phyloP scores from a whole-genome alignment of 2,113 vertebrate genomes.

The Corythornis vintsioides region DNA sequence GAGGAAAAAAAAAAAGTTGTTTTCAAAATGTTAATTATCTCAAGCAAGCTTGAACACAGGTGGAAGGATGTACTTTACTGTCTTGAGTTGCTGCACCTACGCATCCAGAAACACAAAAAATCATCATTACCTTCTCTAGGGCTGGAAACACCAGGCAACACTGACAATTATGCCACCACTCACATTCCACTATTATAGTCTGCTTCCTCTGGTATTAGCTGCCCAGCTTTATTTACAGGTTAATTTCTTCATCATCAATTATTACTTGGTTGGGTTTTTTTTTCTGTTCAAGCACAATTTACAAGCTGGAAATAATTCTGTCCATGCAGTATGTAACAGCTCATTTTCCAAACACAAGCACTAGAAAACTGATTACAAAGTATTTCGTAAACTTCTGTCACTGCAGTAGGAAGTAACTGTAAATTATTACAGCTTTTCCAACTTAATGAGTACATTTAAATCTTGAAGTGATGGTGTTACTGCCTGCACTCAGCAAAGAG shows the following conservation, averaged over 20 bases:
- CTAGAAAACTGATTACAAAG: conserved; percentile 30
- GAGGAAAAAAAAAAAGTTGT: neutral
- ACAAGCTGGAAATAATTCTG: neutral
- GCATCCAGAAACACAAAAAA: neutral
- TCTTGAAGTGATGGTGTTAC: conserved; percentile 40
- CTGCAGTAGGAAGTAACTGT: conserved; percentile 60
- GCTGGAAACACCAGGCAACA: neutral
- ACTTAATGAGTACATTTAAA: conserved; percentile 57
- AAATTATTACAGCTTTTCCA: conserved; percentile 69
- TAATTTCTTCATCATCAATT: neutral
- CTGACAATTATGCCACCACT: neutral
- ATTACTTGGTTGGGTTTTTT: too few species aligned
- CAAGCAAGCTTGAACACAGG: neutral
- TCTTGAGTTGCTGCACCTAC: neutral
- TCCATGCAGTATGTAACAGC: neutral
- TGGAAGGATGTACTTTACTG: neutral
- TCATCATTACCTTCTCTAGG: neutral
- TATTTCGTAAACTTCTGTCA: conserved; percentile 58
- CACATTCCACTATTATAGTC: neutral
- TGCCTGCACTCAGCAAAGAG: conserved; percentile 8
- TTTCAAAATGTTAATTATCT: neutral
- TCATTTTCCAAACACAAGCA: conserved; percentile 32
- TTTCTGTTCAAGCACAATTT: neutral
- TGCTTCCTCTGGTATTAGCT: neutral
- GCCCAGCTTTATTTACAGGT: neutral